Conservation (phyloP, 2,888 invertebrate genomes). For the Schrankia costaestrigalis region DNA sequence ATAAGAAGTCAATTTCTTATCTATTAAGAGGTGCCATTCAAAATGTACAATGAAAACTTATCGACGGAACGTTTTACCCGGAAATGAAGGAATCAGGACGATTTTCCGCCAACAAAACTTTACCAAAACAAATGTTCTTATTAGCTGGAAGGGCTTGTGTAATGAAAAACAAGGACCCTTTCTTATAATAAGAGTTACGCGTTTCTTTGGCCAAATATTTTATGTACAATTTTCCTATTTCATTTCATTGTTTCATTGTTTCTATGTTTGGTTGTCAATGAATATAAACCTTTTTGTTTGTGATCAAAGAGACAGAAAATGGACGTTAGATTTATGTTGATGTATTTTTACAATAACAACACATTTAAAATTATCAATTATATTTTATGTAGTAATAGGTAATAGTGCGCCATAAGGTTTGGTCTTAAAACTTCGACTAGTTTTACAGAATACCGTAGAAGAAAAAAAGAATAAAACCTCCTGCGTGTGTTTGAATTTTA, state of each 20-base stretch:
- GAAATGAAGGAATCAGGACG: constrained; percentile 29
- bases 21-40: constrained; percentile 15
- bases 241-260: constrained; percentile 25
- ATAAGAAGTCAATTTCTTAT: too few relatives aligned
- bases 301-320: too few relatives aligned
- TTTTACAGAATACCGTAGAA: too few relatives aligned
- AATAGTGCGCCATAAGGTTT: too few relatives aligned
- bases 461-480: too few relatives aligned
- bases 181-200: constrained; percentile 28
- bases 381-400: too few relatives aligned
- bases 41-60: constrained; percentile 12
- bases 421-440: too few relatives aligned
- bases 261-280: constrained; percentile 1
- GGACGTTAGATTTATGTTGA: too few relatives aligned
- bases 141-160: constrained; percentile 42
- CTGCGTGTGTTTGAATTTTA: too few relatives aligned
- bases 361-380: too few relatives aligned
- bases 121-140: constrained; percentile 38
- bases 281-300: constrained; percentile 5
- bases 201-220: constrained; percentile 31
- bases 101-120: constrained; percentile 18
- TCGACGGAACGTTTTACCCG: constrained; percentile 10
- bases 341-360: too few relatives aligned
- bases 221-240: constrained; percentile 28
- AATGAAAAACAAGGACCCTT: constrained; percentile 42